A percentile compares a stretch with the other conserved stretches of the same genome.
Evolutionary conservation across 2,797 vertebrate genomes (phyloP).

Genomic region (Bovichtus variegatus): DNA sequence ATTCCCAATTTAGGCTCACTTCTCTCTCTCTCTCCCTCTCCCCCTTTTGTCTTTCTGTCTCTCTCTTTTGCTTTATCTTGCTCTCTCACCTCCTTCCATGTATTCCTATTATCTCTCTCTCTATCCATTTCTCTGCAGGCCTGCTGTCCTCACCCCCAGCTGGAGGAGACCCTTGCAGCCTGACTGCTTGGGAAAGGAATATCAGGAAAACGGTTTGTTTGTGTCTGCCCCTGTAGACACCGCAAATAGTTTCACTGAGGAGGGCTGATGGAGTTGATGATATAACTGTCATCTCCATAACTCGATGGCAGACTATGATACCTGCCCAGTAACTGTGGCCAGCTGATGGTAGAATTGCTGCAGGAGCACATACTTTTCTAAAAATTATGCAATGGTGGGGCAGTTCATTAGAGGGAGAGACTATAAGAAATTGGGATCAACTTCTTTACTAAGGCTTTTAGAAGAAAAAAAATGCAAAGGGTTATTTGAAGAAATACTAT

Average conservation of each 20-base stretch:
- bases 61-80: slow-evolving; percentile 61
- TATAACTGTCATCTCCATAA: slow-evolving; percentile 78
- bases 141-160: slow-evolving; percentile 47
- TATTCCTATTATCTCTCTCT: slow-evolving; percentile 53
- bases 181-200: slow-evolving; percentile 64
- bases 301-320: slow-evolving; percentile 69
- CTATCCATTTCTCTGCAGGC: slow-evolving; percentile 61
- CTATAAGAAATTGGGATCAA: slow-evolving; percentile 46
- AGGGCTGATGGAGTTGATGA: slow-evolving; percentile 75
- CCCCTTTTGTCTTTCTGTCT: slow-evolving; percentile 57
- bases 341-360: slow-evolving; percentile 38
- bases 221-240: slow-evolving; percentile 70
- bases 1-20: slow-evolving; percentile 87
- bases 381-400: slow-evolving; percentile 32
- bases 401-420: slow-evolving; percentile 37
- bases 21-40: slow-evolving; percentile 42
- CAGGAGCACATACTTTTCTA: slow-evolving; percentile 36
- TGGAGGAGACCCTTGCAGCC: slow-evolving; percentile 51
- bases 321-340: slow-evolving; percentile 52
- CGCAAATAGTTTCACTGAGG: slow-evolving; percentile 72
- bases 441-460: slow-evolving; percentile 13
- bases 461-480: slow-evolving; percentile 27
- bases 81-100: slow-evolving; percentile 44
- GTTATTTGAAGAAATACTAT: slow-evolving; percentile 30
- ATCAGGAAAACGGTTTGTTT: slow-evolving; percentile 77